phyloP scores from a whole-genome alignment of 2,797 vertebrate species.

The Smutsia temminckii region DNA sequence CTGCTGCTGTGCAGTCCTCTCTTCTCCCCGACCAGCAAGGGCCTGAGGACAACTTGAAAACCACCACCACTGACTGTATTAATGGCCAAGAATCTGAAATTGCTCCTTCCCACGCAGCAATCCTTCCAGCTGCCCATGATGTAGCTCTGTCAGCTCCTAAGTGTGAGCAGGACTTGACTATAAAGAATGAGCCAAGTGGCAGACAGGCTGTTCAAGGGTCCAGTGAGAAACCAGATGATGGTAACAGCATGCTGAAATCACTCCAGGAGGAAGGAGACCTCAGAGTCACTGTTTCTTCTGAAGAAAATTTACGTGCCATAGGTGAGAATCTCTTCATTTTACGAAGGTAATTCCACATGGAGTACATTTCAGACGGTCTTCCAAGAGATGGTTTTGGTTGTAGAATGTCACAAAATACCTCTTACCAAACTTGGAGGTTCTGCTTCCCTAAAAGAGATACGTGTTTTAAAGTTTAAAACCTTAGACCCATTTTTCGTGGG shows the following conservation, averaged over 20 bases:
- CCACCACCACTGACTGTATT: conserved; percentile 38
- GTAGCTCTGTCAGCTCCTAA: not conserved
- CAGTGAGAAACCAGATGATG: not conserved
- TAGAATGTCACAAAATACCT: not conserved
- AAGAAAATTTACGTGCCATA: conserved; percentile 49
- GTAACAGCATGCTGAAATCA: not conserved
- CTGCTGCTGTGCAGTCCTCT: not conserved
- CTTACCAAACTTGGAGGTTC: not conserved
- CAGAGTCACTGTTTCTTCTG: conserved; percentile 55
- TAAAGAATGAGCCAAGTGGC: not conserved
- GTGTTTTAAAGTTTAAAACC: not conserved
- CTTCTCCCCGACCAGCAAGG: not conserved
- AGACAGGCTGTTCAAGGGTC: not conserved
- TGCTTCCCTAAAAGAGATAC: not conserved
- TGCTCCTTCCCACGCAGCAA: conserved; percentile 48
- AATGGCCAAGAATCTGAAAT: conserved; percentile 47
- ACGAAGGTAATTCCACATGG: not conserved
- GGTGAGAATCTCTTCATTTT: conserved; percentile 77
- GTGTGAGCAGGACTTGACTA: conserved; percentile 27
- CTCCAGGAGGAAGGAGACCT: conserved; percentile 33
- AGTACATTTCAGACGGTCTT: not conserved
- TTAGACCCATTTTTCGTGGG: not conserved
- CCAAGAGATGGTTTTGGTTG: not conserved
- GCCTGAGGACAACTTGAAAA: conserved; percentile 36
- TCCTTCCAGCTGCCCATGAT: not conserved